Base-by-base conservation (phyloP, 2,797 vertebrate species). In the Esox lucius region DNA sequence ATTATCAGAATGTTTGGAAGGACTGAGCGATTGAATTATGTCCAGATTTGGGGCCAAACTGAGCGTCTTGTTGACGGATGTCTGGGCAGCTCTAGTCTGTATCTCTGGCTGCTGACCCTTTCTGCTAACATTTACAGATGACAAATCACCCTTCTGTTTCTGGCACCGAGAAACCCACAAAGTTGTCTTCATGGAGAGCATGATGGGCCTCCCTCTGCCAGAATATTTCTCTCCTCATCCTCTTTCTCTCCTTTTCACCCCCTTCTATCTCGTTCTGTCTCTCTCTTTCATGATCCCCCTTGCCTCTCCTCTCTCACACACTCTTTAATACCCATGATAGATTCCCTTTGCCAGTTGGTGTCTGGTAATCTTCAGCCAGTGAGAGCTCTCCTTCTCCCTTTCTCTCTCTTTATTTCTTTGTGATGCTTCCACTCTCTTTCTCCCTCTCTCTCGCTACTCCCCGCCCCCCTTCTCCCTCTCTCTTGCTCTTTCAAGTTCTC, bases 171-270 rank as follows among this genome's bases (percentile, higher is more conserved):
- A 39, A 16, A 48, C 42, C 42, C n/a, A 24, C 68, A n/a, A 24
- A 26, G n/a, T 46, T 49, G 42, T 70, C 46, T 70, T 49, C 68
- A 49, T 68, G 70, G 42, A 15, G 42, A 65, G 68, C 42, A 6
- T 46, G 13, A 13, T 26, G 42, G 28, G 42, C 22, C 5, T 28
- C 39, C 68, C 22, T 46, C 56, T 61, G 56, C 24, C n/a, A 5
- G n/a, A 22, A 61, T 61, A 56, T 61, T 22, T 13, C 56, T 26
- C 22, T 61, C 11, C 3, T 24, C 61, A 61, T 24, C 7, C 56
- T 59, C n/a, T 22, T 11, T 24, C n/a, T 59, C n/a, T 22, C 51
- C 53, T 56, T 19, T 19, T 53, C 2, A 17, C 51, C 5, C 5
- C 51, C 6, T 19, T 53, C 17, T 51, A 6, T 53, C 19, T 53